Evolutionary conservation across 2,113 vertebrate genomes (phyloP), one percentile per base, ranked within the genome.

Genomic region (Dendrocopos noguchii): DNA sequence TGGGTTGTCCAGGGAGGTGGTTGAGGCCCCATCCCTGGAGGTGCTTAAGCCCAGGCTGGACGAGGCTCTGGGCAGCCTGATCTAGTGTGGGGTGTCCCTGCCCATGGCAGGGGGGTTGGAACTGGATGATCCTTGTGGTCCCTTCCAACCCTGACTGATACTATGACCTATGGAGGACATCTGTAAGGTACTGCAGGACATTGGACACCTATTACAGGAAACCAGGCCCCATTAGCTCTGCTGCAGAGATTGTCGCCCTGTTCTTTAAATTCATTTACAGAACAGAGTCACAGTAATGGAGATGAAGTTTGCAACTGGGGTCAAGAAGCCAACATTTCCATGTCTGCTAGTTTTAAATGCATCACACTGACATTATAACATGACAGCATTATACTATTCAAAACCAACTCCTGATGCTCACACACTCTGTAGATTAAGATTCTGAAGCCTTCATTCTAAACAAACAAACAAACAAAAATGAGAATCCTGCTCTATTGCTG

Each of bases 121-220:
- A n/a, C n/a, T n/a, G n/a, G n/a, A n/a, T n/a, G n/a, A n/a, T n/a
- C n/a, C n/a, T n/a, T n/a, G n/a, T n/a, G n/a, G n/a, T n/a, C n/a
- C n/a, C n/a, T n/a, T n/a, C n/a, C n/a, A n/a, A n/a, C n/a, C n/a
- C n/a, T n/a, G n/a, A n/a, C n/a, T n/a, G n/a, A n/a, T n/a, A n/a
- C n/a, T n/a, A n/a, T n/a, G n/a, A n/a, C n/a, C 20, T 59, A 28
- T 1, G 4, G 36, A 27, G 64, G 5, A 53, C 31, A 81, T 20
- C 21, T 72, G 25, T 27, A 44, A 72, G 33, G 31, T 42, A 28
- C 44, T 80, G 60, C 52, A 68, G 55, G 56, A 28, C 33, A 47
- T 24, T 0, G 0, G n/a, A 65, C 47, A 60, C 27, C 10, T 22
- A 21, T 29, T 53, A 29, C 0, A 67, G 57, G 56, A 55, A 76